Base-by-base conservation (phyloP, 2,888 invertebrate genomes). In the Syrista parreyssii region DNA sequence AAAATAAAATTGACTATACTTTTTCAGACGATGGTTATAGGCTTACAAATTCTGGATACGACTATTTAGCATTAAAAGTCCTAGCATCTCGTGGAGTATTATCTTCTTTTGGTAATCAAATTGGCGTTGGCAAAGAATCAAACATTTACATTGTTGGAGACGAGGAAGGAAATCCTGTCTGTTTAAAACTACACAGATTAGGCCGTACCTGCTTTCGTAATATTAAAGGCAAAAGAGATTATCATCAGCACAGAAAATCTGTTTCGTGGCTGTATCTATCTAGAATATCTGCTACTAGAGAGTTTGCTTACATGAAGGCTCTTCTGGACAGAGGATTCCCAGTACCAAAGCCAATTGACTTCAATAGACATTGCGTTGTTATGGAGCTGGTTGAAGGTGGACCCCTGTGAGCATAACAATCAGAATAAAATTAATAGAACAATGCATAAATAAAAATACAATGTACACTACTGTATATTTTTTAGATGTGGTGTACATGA, bases 61-160 rank as follows among this genome's bases (percentile, higher is more conserved):
- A 99, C 92, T 99, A 98, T 91, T 93, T 99, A 81, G 98, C 99
- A 0, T 92, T 99, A 15, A 98, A 98, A 91, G 96, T 96, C 0
- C 92, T 99, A 15, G 95, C 96, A 0, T 94, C 96, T 78, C 94
- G 97, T 55, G 95, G 95, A 80, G 94, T 96, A 1, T 94, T 98
- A 31, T 92, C 94, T 68, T 97, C 97, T 1, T 98, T 99, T 90
- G 99, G 99, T 23, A 99, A 98, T 91, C 99, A 99, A 93, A 99
- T 99, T 86, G 99, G 99, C 68, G 97, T 99, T 68, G 99, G 99
- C 72, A 99, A 99, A 91, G 99, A 99, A 91, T 99, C 99, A 0
- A 98, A 99, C 89, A 97, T 99, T 83, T 99, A 98, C 89, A 95
- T 96, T 72, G 98, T 98, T 0, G 96, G 95, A 3, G 95, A 97